phyloP scores from a whole-genome alignment of 2,797 vertebrate species.

The Siniperca undulata region DNA sequence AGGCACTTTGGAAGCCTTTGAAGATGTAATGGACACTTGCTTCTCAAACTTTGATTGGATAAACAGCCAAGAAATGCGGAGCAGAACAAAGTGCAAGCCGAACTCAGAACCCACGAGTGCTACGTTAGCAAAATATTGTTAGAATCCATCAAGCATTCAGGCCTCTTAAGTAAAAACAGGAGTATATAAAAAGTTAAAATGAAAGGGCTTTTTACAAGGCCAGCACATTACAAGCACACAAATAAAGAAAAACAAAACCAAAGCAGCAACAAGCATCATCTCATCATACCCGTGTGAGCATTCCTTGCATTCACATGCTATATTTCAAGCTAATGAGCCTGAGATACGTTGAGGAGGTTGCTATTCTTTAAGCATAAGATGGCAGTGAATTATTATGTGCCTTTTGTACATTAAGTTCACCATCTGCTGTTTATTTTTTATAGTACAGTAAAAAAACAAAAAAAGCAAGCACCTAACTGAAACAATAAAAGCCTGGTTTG shows the following conservation, averaged over 20 bases:
- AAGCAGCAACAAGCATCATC: conserved; percentile 77
- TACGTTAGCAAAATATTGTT: conserved; percentile 73
- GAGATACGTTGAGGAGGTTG: conserved; percentile 28
- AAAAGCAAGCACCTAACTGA: conserved; percentile 11
- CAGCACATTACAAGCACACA: conserved; percentile 74
- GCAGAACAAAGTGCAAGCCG: conserved; percentile 62
- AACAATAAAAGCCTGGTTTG: conserved; percentile 28
- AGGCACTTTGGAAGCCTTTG: conserved; percentile 35
- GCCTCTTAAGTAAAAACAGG: conserved; percentile 78
- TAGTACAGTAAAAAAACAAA: conserved; percentile 24
- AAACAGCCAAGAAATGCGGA: conserved; percentile 56
- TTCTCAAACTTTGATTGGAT: conserved; percentile 45
- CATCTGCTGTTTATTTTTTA: conserved; percentile 52
- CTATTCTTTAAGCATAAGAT: conserved; percentile 23
- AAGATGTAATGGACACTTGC: conserved; percentile 43
- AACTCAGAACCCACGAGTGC: conserved; percentile 62
- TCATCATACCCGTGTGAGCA: conserved; percentile 75
- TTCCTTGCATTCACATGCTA: conserved; percentile 70
- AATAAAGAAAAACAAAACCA: conserved; percentile 71
- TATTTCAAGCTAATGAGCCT: conserved; percentile 61
- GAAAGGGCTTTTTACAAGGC: conserved; percentile 73
- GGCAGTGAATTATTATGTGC: conserved; percentile 27
- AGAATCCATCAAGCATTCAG: conserved; percentile 78
- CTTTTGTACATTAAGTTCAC: conserved; percentile 30
- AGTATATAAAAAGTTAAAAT: conserved; percentile 71